Evolutionary conservation across 2,113 vertebrate species (phyloP), one percentile per base, ranked within the genome.

Genomic region (Cochlearius cochlearius): DNA sequence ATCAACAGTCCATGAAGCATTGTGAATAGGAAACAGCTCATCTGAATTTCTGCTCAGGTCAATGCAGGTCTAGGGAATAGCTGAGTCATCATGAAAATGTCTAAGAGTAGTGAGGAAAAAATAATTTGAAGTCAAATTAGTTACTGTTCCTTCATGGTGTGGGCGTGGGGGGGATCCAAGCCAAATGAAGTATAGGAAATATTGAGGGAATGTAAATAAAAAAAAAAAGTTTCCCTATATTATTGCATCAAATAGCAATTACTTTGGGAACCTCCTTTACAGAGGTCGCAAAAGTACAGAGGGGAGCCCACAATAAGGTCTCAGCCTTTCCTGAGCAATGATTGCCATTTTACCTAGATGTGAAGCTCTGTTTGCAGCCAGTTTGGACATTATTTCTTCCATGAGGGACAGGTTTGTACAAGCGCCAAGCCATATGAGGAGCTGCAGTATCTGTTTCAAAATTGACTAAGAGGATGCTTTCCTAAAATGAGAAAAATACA

Each of bases 1-100:
- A 67, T 3, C 13, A 90, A 15, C 5, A 9, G 21, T 43, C 14
- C 14, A 9, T 0, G 0, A 80, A 68, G 3, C 3, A 82, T 38
- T 1, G 5, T 50, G 38, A 82, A 18, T 6, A 90, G 10, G 38
- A 88, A 86, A 55, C 10, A 67, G n/a, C 16, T 55, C 15, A 29
- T 59, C 16, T 72, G 78, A 62, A 75, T 27, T 32, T 78, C 32
- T 41, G 38, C 2, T 15, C 41, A 43, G 74, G 25, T 62, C 12
- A 74, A 9, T 1, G 2, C 9, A 53, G 56, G 64, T 58, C 27
- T 9, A 4, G 1, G 52, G 18, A 82, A 85, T 41, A 81, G 29
- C 12, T 77, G 49, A 73, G 11, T 81, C 50, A 68, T 30, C 17
- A 18, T 11, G 38, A 75, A 96, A 80, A 69, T n/a, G 5, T 50